Percentiles rank a stretch among this genome's conserved stretches.
Evolutionary conservation across 2,113 vertebrate species (phyloP).

Genomic region (Dasypus novemcinctus): DNA sequence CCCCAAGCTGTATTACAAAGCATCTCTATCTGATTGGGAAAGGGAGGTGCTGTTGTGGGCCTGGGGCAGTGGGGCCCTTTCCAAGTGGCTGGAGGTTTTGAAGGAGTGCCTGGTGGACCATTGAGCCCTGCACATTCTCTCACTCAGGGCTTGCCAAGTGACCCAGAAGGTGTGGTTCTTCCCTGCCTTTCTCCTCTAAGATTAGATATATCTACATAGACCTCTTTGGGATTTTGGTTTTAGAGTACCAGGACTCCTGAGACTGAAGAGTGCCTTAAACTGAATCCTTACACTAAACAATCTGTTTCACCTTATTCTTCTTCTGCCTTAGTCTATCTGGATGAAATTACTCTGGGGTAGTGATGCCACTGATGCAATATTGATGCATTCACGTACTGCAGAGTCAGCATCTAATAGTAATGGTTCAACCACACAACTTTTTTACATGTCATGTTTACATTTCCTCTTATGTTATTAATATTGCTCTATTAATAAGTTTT

Average conservation of each 20-base stretch:
- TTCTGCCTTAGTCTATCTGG: background rate
- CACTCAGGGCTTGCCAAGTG: background rate
- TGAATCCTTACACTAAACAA: background rate
- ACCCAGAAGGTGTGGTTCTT: background rate
- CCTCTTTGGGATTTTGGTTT: background rate
- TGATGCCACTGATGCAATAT: background rate
- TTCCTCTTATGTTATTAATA: background rate
- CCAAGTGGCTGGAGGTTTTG: background rate
- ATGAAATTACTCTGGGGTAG: background rate
- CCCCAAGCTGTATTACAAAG: background rate
- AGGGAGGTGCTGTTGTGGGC: background rate
- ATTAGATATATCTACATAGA: background rate
- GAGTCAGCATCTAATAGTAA: background rate
- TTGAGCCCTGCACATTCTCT: background rate
- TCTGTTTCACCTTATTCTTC: background rate
- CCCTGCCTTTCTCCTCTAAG: background rate
- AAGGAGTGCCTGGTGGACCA: background rate
- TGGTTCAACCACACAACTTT: background rate
- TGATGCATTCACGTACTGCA: background rate
- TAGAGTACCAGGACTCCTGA: background rate
- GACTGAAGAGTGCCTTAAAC: background rate
- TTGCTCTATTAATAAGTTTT: background rate
- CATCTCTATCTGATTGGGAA: background rate
- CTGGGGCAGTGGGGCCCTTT: background rate
- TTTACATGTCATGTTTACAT: background rate